phyloP scores from a whole-genome alignment of 2,113 vertebrate genomes.

The Craseonycteris thonglongyai region DNA sequence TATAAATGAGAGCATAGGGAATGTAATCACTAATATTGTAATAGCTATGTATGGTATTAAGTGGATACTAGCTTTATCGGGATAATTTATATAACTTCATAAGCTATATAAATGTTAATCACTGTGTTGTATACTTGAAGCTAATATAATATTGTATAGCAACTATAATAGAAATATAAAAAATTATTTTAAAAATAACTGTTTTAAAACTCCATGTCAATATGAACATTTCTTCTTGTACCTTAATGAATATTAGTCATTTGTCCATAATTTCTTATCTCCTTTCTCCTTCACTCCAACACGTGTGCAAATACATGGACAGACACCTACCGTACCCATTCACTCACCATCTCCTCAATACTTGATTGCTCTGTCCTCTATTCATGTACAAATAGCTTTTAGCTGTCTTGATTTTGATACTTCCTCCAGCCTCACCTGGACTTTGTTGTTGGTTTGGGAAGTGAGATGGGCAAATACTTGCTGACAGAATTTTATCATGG shows the following conservation, averaged over 20 bases:
- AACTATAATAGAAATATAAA: too few relatives aligned
- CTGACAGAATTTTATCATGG: conserved; percentile 49
- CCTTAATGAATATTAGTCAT: neutral
- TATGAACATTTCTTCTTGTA: neutral
- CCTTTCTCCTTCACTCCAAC: neutral
- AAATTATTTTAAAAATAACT: too few relatives aligned
- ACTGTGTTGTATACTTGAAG: too few relatives aligned
- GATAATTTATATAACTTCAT: too few relatives aligned
- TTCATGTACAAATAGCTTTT: neutral
- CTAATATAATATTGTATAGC: too few relatives aligned
- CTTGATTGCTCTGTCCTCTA: neutral
- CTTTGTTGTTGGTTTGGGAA: neutral
- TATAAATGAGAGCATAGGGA: too few relatives aligned
- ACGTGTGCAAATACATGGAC: too few relatives aligned
- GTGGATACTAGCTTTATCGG: too few relatives aligned
- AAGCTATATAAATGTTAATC: too few relatives aligned
- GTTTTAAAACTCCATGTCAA: neutral
- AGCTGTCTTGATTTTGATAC: neutral
- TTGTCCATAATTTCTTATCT: neutral
- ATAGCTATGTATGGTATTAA: too few relatives aligned
- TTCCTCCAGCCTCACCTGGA: conserved; percentile 3
- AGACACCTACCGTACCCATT: too few relatives aligned
- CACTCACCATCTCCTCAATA: neutral
- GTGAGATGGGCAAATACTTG: neutral
- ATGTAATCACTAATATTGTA: too few relatives aligned